phyloP scores from a whole-genome alignment of 2,888 invertebrate genomes.

The Autographa gamma region DNA sequence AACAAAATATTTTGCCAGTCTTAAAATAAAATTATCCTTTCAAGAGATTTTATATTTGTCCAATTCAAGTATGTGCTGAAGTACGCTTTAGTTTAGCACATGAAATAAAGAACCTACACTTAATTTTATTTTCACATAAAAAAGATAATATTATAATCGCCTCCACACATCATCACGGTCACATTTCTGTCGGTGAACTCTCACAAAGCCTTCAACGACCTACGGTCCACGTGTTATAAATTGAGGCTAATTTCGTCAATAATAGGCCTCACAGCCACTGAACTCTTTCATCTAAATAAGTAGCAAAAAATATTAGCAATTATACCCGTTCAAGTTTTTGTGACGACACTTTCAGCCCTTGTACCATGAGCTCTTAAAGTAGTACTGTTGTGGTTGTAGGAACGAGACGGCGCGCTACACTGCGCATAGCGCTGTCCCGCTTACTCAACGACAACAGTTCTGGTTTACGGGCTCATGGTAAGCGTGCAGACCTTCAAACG shows the following conservation, averaged over 20 bases:
- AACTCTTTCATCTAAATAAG: constrained; percentile 55
- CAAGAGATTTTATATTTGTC: no score
- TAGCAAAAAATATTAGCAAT: constrained; percentile 51
- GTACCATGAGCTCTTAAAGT: no score
- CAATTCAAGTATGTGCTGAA: no score
- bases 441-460: no score
- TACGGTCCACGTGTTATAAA: constrained; percentile 28
- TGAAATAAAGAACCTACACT: no score
- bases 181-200: constrained; percentile 13
- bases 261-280: constrained; percentile 31
- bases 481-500: constrained; percentile 8
- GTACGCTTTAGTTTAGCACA: no score
- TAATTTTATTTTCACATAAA: background rate
- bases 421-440: no score
- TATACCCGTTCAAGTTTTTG: constrained; percentile 52
- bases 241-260: constrained; percentile 45
- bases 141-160: constrained; percentile 25
- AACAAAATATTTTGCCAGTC: no score
- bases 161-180: constrained; percentile 13
- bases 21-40: no score
- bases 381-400: no score
- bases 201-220: constrained; percentile 19
- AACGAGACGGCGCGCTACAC: no score
- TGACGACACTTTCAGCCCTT: constrained; percentile 22
- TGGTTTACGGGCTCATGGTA: no score